Evolutionary conservation across 2,797 vertebrate genomes (phyloP).

Genomic region (Lophura swinhoii): DNA sequence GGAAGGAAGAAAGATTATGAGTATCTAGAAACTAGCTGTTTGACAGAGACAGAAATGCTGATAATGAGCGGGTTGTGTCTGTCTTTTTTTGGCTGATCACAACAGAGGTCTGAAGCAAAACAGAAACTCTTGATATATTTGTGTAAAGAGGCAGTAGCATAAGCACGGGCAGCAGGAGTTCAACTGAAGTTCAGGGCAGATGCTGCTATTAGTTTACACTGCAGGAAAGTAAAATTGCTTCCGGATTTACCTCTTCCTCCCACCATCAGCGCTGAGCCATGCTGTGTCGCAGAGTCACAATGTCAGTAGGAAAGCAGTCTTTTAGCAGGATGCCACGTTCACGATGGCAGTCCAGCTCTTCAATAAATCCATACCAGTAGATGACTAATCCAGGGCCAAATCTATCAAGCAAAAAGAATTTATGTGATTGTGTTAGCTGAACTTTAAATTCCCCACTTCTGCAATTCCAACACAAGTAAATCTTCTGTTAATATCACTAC

Average conservation of each 20-base stretch:
- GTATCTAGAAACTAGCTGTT: conserved; percentile 82
- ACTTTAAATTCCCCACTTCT: not conserved
- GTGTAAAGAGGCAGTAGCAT: conserved; percentile 82
- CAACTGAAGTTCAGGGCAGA: conserved; percentile 93
- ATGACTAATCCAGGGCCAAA: conserved; percentile 98
- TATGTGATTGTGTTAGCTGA: not conserved
- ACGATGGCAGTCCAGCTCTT: conserved; percentile 94
- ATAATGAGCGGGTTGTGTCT: conserved; percentile 87
- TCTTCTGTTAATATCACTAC: not conserved
- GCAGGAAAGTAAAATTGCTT: conserved; percentile 93
- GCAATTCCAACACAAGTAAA: not conserved
- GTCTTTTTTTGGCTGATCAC: conserved; percentile 81
- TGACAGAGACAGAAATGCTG: conserved; percentile 90
- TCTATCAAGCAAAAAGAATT: conserved; percentile 75
- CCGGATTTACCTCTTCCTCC: conserved; percentile 84
- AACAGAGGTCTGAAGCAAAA: conserved; percentile 85
- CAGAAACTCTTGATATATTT: conserved; percentile 85
- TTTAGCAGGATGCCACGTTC: conserved; percentile 95
- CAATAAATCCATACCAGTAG: conserved; percentile 98
- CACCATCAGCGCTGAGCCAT: conserved; percentile 60
- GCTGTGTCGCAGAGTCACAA: conserved; percentile 87
- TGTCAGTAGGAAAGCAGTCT: conserved; percentile 93
- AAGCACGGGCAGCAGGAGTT: conserved; percentile 83
- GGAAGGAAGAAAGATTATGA: conserved; percentile 88
- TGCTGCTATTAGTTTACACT: conserved; percentile 83